Evolutionary conservation across 2,113 vertebrate species (phyloP), one percentile per base, ranked within the genome.

Genomic region (Antechinus flavipes): DNA sequence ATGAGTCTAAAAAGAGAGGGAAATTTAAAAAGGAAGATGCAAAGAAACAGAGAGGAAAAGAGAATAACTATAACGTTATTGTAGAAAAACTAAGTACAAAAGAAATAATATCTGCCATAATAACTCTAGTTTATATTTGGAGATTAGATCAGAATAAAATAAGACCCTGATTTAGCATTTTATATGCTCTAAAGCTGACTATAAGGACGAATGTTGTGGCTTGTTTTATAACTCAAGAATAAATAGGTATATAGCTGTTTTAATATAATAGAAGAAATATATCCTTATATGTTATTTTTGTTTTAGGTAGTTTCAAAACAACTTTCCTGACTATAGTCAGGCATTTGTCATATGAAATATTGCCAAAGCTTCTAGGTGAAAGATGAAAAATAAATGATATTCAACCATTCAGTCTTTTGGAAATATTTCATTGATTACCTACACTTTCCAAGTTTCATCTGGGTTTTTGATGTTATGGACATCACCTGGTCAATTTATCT

Each of bases 291-390:
- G 56, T 53, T 93, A 47, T 58, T 93, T 84, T 90, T 95, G 93
- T 97, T 97, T 91, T 91, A 93, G 92, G 89, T 47, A 92, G 92
- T 27, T 94, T n/a, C 0, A 61, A 55, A 58, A 95, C 25, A 54
- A 53, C 27, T 93, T 94, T 97, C 52, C 25, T 47, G 8, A 12
- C 22, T 52, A 55, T 95, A 46, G 76, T 76, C 53, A 53, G 8
- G 27, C 7, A 12, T 3, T 94, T 90, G 94, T 54, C 84, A 58
- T 96, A 89, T 94, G 91, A 89, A 96, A 54, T 54, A 8, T 53
- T 49, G 24, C 89, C 93, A 97, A 96, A 94, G 68, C 93, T 94
- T 61, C 76, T 92, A 91, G 46, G 35, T 54, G 10, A 91, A 94
- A 68, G 55, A 54, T 54, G 35, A 30, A 92, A 93, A 94, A 4